phyloP scores from a whole-genome alignment of 2,888 invertebrate species.

The Monoplex corrugatus region DNA sequence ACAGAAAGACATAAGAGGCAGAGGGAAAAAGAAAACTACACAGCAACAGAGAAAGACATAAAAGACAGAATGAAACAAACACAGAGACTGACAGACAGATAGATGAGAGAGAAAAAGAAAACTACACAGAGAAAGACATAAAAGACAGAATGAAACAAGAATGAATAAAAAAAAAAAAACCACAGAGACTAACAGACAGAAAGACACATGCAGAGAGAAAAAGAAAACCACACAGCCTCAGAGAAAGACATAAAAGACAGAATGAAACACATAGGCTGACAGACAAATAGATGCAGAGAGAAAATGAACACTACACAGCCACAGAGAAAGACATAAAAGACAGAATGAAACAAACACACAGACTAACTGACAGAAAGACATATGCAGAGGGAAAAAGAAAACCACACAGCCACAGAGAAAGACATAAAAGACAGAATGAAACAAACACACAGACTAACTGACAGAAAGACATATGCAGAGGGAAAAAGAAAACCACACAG shows the following conservation, averaged over 20 bases:
- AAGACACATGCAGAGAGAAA: constrained; percentile 11
- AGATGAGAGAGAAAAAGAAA: no score
- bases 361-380: not conserved
- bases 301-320: not conserved
- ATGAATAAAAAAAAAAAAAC: not conserved
- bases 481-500: not conserved
- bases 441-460: not conserved
- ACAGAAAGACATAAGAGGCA: not conserved
- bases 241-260: not conserved
- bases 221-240: not conserved
- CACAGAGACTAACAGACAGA: no score
- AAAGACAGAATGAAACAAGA: no score
- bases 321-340: not conserved
- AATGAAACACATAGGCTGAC: not conserved
- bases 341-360: not conserved
- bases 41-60: not conserved
- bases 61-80: not conserved
- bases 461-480: not conserved
- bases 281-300: not conserved
- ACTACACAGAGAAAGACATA: no score
- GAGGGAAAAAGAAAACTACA: not conserved
- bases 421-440: not conserved
- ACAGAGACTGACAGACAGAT: not conserved
- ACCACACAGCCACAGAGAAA: not conserved
- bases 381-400: not conserved